Evolutionary conservation across 2,888 invertebrate species (phyloP).

Genomic region (Crematogaster levior): DNA sequence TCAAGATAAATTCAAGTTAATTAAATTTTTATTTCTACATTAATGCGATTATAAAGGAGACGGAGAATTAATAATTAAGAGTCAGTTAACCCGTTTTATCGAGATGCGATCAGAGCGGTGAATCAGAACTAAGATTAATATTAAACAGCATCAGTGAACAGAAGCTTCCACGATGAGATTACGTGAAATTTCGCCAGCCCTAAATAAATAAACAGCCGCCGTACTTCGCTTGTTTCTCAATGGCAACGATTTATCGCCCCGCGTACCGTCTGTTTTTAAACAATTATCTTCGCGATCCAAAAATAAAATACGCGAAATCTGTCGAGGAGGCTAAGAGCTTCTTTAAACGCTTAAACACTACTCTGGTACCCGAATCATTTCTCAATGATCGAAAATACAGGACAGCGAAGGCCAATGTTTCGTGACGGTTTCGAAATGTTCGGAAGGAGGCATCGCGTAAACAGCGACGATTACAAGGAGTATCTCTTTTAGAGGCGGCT

Average conservation of each 20-base stretch:
- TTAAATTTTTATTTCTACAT: neutral
- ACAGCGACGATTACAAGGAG: slow-evolving; percentile 8
- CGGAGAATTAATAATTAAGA: neutral
- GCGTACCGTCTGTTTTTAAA: neutral
- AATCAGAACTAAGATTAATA: slow-evolving; percentile 24
- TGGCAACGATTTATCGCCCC: slow-evolving; percentile 24
- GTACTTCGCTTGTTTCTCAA: slow-evolving; percentile 31
- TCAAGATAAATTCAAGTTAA: neutral
- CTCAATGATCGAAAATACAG: neutral
- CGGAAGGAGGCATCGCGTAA: neutral
- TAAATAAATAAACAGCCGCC: slow-evolving; percentile 23
- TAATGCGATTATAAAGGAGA: neutral
- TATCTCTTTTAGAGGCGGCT: slow-evolving; percentile 74
- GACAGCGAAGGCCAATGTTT: neutral
- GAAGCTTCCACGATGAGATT: neutral
- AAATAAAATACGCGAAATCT: slow-evolving; percentile 27
- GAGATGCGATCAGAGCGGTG: neutral
- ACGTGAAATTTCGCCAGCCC: neutral
- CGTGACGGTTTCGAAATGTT: neutral
- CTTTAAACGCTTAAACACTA: neutral
- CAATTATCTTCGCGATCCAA: slow-evolving; percentile 14
- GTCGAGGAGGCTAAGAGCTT: neutral
- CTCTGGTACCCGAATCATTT: neutral
- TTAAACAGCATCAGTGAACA: neutral
- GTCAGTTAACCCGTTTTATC: neutral